Conservation (phyloP, 1,140 invertebrate species). For the Drosophila pachea region DNA sequence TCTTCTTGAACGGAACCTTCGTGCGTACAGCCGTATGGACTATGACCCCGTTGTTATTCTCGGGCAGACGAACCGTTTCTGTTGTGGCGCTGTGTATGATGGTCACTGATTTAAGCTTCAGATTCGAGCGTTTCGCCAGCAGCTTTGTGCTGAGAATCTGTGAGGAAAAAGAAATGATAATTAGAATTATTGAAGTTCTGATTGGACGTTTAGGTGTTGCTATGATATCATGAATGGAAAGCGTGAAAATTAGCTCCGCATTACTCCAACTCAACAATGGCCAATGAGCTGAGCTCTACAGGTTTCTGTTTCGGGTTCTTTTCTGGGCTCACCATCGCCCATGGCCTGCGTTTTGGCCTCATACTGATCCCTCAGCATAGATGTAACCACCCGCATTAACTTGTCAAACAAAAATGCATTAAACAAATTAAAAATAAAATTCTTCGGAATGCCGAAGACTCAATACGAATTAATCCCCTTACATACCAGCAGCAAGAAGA, state of each 20-base stretch:
- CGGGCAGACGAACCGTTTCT: constrained; percentile 88
- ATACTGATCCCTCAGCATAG: constrained; percentile 73
- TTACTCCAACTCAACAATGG: constrained; percentile 1
- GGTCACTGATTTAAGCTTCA: constrained; percentile 89
- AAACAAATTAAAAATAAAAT: constrained; percentile 9
- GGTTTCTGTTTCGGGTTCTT: constrained; percentile 29
- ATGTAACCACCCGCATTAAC: constrained; percentile 67
- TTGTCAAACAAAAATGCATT: constrained; percentile 42
- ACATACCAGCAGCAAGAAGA: constrained; percentile 88
- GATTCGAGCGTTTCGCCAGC: constrained; percentile 86
- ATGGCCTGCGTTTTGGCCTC: constrained; percentile 59
- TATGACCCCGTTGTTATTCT: constrained; percentile 85
- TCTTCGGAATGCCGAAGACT: not conserved
- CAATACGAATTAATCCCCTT: not conserved
- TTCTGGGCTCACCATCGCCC: constrained; percentile 46
- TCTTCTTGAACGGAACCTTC: constrained; percentile 87
- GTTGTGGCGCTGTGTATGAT: constrained; percentile 92
- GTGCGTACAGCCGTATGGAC: constrained; percentile 86
- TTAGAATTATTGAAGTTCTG: not conserved
- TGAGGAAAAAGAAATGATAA: constrained; percentile 35
- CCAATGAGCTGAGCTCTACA: constrained; percentile 34
- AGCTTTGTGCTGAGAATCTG: constrained; percentile 89
- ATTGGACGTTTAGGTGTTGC: not conserved
- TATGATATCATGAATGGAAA: constrained; percentile 19
- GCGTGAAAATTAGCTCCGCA: constrained; percentile 27